Percentiles rank a stretch among this genome's conserved stretches.
These are phyloP conservation scores for Rhincodon typus DNA, from an alignment of 2,797 vertebrate species.

Conservation along the genomic window DNA sequence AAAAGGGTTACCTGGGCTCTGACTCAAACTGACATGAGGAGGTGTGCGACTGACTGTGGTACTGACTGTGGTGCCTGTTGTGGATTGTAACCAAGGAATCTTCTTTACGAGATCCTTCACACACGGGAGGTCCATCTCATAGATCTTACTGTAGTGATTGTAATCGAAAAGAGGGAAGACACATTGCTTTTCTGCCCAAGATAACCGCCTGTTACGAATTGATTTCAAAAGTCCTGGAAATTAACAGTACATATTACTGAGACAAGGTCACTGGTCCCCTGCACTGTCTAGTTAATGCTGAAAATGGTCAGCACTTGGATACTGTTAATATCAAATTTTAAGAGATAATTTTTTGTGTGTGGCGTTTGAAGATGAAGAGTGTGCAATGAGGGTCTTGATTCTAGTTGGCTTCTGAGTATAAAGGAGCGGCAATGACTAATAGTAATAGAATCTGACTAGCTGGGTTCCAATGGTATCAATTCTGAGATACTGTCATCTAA, in stretches of 20 bases:
- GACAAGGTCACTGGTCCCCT: neutral
- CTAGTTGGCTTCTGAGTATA: neutral
- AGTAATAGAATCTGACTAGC: neutral
- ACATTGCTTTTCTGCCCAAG: neutral
- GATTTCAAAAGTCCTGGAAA: neutral
- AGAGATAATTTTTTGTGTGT: neutral
- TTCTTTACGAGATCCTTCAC: conserved; percentile 18
- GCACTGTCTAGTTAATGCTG: neutral
- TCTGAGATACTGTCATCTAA: neutral
- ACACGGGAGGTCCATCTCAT: conserved; percentile 17
- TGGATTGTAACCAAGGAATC: neutral
- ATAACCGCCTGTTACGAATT: neutral
- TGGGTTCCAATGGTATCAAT: neutral
- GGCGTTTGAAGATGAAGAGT: neutral
- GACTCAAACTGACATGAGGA: conserved; percentile 24
- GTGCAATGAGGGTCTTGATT: neutral
- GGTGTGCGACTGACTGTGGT: neutral
- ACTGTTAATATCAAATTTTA: neutral
- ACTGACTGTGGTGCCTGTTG: conserved; percentile 6
- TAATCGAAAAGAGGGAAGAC: neutral
- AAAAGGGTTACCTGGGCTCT: conserved; percentile 14
- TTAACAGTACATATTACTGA: conserved; percentile 9
- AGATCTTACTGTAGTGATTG: neutral
- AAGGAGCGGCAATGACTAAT: neutral
- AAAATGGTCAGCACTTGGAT: neutral